Percentiles rank a stretch among this genome's conserved stretches.
These are phyloP conservation scores for Delphinapterus leucas DNA, from an alignment of 2,113 vertebrate species.

Conservation along the genomic window DNA sequence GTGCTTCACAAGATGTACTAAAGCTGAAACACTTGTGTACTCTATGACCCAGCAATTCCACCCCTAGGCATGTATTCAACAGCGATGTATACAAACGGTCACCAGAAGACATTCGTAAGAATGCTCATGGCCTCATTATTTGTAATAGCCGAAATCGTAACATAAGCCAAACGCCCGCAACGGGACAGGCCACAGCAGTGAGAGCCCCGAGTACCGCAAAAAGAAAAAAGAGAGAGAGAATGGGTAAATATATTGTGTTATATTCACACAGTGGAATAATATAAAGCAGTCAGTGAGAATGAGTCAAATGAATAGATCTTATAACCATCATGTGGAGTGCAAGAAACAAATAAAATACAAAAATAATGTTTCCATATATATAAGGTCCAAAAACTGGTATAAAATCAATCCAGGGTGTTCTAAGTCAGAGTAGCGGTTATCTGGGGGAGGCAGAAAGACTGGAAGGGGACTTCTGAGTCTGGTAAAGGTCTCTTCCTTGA, in stretches of 20 bases:
- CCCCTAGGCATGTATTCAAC: not conserved
- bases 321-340: not conserved
- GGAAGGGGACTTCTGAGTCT: not conserved
- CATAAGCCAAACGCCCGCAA: too few species aligned
- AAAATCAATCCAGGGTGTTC: too few species aligned
- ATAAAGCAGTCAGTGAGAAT: not conserved
- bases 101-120: not conserved
- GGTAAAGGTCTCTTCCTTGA: not conserved
- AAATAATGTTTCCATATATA: too few species aligned
- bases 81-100: not conserved
- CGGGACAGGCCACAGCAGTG: too few species aligned
- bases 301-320: not conserved
- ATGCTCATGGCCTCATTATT: not conserved
- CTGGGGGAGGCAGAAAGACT: too few species aligned
- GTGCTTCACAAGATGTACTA: too few species aligned
- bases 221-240: too few species aligned
- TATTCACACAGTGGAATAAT: too few species aligned
- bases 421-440: too few species aligned
- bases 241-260: too few species aligned
- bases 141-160: too few species aligned
- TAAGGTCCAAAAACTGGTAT: not conserved
- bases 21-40: not conserved
- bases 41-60: not conserved
- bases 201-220: too few species aligned
- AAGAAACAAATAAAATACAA: not conserved